These are phyloP conservation scores for Rhingia rostrata DNA, from an alignment of 2,888 invertebrate genomes.

Conservation along the genomic window DNA sequence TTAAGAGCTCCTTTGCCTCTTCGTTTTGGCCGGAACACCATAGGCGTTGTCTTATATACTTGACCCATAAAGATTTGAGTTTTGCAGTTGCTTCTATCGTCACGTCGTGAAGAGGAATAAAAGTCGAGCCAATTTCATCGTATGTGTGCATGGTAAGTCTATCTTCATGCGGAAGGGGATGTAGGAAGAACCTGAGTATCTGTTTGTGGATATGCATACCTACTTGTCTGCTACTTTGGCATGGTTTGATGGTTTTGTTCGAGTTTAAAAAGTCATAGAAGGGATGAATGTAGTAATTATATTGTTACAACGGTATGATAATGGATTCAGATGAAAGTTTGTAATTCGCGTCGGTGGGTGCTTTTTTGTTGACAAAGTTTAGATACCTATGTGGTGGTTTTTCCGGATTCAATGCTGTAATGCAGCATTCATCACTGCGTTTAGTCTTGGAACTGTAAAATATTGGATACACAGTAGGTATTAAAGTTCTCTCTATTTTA, in stretches of 20 bases:
- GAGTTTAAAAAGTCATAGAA: slow-evolving; percentile 15
- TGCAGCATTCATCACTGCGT: too few relatives aligned
- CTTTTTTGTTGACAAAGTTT: too few relatives aligned
- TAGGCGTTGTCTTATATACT: slow-evolving; percentile 63
- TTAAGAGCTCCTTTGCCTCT: slow-evolving; percentile 18
- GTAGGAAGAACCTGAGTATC: slow-evolving; percentile 4
- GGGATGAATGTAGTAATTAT: slow-evolving; percentile 32
- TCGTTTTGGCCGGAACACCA: slow-evolving; percentile 43
- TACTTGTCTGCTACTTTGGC: background rate
- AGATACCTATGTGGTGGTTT: too few relatives aligned
- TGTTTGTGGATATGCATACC: background rate
- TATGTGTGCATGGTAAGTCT: background rate
- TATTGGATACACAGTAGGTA: too few relatives aligned
- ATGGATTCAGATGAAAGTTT: slow-evolving; percentile 12
- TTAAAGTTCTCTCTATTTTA: too few relatives aligned
- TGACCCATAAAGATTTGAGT: slow-evolving; percentile 56
- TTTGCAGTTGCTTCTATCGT: slow-evolving; percentile 3
- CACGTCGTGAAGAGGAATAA: background rate
- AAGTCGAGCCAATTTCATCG: slow-evolving; percentile 20
- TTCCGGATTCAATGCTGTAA: too few relatives aligned
- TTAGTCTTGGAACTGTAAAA: too few relatives aligned
- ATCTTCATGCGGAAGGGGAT: slow-evolving; percentile 6
- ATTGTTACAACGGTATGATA: slow-evolving; percentile 14
- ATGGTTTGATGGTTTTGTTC: slow-evolving; percentile 16
- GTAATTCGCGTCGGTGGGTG: background rate